A percentile compares a stretch with the other conserved stretches of the same genome.
phyloP scores from a whole-genome alignment of 2,113 vertebrate species.

The Cardinalis cardinalis region DNA sequence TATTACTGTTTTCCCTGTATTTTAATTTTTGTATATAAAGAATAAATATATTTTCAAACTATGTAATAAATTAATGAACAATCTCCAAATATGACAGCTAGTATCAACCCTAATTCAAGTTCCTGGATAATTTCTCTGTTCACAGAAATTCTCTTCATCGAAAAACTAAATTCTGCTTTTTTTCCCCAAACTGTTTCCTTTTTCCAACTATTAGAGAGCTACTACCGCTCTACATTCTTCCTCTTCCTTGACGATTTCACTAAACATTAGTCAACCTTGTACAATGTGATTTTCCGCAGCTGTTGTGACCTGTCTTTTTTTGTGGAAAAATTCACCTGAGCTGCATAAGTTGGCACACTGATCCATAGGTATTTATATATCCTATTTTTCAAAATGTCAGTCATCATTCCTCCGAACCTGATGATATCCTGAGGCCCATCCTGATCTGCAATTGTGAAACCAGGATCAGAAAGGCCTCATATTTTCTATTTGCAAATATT shows the following conservation, averaged over 20 bases:
- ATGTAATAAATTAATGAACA: neutral
- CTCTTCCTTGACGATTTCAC: neutral
- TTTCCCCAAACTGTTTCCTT: neutral
- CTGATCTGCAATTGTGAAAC: neutral
- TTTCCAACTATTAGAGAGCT: neutral
- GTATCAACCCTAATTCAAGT: neutral
- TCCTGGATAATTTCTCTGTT: neutral
- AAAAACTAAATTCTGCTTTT: neutral
- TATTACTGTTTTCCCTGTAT: neutral
- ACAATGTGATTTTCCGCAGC: neutral
- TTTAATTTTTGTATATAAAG: neutral
- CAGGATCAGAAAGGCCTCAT: neutral
- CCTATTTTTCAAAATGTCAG: neutral
- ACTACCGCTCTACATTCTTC: neutral
- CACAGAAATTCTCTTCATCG: neutral
- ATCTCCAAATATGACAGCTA: neutral
- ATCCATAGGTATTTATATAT: neutral
- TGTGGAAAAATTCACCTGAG: neutral
- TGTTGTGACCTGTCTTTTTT: neutral
- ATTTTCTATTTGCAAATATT: slow-evolving; percentile 52
- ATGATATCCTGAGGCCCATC: neutral
- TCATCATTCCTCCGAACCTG: neutral
- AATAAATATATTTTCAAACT: neutral
- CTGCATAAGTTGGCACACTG: neutral
- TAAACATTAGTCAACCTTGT: neutral